Evolutionary conservation across 2,888 invertebrate species (phyloP), one percentile per base, ranked within the genome.

Genomic region (Neoscelio sp.): DNA sequence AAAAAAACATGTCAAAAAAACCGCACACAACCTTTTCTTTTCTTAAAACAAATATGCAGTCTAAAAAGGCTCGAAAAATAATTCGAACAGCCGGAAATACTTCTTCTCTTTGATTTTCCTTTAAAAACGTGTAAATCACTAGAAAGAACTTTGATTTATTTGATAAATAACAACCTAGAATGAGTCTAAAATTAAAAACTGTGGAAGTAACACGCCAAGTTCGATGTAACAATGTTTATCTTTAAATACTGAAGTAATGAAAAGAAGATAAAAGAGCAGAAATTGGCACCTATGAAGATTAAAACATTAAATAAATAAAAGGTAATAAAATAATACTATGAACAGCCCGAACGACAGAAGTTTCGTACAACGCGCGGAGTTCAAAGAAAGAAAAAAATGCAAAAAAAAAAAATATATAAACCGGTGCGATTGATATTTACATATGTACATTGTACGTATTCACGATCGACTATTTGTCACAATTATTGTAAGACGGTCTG

Each of bases 401-500:
- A n/a, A n/a, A n/a, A n/a, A n/a, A n/a, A n/a, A n/a, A n/a, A n/a
- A n/a, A n/a, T n/a, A 13, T 3, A 1, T n/a, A n/a, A 33, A 8
- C n/a, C 3, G 3, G 33, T 26, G 44, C 42, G 26, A 15, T 10
- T 13, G 7, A 5, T 79, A 70, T 78, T 65, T 75, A 75, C 74
- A 79, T 76, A 80, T 80, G 18, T 80, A 80, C 75, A 79, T 30
- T 7, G 48, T 18, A 40, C 12, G 1, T 10, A 54, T 46, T 64
- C 67, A 44, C 26, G 28, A 82, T 77, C 26, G 28, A 82, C 76
- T 78, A 84, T 56, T 79, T 93, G 86, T 93, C 92, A 2, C 93
- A 93, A 90, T 94, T 94, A 90, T 95, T 95, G 90, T 96, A 96
- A 86, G 95, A 95, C 64, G 95, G 94, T 18, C 96, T 92, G 8